phyloP scores from a whole-genome alignment of 30 jellyfish, hydroid and myxozoan genomes.

The Sanderia malayensis region DNA sequence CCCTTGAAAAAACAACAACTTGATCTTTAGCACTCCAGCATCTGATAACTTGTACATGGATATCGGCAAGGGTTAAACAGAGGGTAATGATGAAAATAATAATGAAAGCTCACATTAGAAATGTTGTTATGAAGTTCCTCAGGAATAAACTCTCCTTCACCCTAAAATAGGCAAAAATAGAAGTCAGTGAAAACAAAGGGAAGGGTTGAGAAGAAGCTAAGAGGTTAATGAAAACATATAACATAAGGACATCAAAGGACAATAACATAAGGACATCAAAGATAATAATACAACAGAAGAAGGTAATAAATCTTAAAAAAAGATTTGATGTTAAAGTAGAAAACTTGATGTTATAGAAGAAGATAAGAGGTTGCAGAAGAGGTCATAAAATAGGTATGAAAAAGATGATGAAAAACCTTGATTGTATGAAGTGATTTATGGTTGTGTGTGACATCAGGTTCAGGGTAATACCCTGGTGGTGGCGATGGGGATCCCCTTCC shows the following conservation, averaged over 20 bases:
- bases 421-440: slow-evolving; percentile 52
- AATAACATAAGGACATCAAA: too few relatives aligned
- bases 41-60: neutral
- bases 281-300: too few relatives aligned
- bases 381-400: too few relatives aligned
- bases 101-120: slow-evolving; percentile 24
- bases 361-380: too few relatives aligned
- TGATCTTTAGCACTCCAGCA: neutral
- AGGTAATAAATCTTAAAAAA: too few relatives aligned
- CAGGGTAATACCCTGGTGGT: slow-evolving; percentile 97
- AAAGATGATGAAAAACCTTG: too few relatives aligned
- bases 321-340: too few relatives aligned
- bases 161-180: slow-evolving; percentile 44
- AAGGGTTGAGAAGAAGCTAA: too few relatives aligned
- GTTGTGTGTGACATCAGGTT: slow-evolving; percentile 50
- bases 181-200: too few relatives aligned
- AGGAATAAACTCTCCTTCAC: slow-evolving; percentile 86
- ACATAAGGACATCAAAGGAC: too few relatives aligned
- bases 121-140: slow-evolving; percentile 45
- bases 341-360: too few relatives aligned
- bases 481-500: slow-evolving; percentile 82
- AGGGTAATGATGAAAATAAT: neutral
- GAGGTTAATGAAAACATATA: too few relatives aligned
- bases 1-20: slow-evolving; percentile 8
- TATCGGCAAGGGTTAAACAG: neutral